Base-by-base conservation (phyloP, 2,888 invertebrate genomes). In the Morpho achilles region DNA sequence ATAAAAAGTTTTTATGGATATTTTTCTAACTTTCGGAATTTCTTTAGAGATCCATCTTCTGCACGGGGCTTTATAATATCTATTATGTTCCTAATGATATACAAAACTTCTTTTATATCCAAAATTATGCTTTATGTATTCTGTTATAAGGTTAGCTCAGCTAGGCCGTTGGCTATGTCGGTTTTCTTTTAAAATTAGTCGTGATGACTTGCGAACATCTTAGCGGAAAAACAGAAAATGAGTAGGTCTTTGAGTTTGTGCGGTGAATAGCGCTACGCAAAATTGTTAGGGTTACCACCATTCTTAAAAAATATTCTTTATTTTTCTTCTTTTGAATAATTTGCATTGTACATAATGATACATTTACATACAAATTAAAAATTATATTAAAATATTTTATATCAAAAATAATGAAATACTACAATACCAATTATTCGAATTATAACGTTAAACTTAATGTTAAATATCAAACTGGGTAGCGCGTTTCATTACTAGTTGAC, bases 191-290 rank as follows among this genome's bases (percentile, higher is more conserved):
- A 66, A 32, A 72, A 74, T 73, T 71, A 70, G 63, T 68, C 66
- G 66, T 60, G 64, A 70, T 75, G 74, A 75, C 74, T 74, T 69
- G 71, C 71, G 59, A 62, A 67, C 55, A 53, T 61, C 61, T 60
- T 53, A 56, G 59, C 59, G 61, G 66, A 68, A 68, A 68, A 68
- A 63, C 61, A 59, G 59, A 55, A 60, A 58, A 56, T 49, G 50
- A 54, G 23, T 48, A 16, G 40, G 49, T 58, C 57, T 58, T 48
- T 44, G 39, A 45, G 45, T 57, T 32, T 47, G 50, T 55, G 57
- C 9, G 9, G 53, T 60, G 56, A 39, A 58, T 56, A 50, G 59
- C 58, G 61, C 61, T 41, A 51, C 51, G 56, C 56, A 45, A 52
- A 52, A 45, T 45, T 39, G 16, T 10, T 53, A 53, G 53, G 53